Base-by-base conservation (phyloP, 1,140 invertebrate species). In the Apocrypta bakeri region DNA sequence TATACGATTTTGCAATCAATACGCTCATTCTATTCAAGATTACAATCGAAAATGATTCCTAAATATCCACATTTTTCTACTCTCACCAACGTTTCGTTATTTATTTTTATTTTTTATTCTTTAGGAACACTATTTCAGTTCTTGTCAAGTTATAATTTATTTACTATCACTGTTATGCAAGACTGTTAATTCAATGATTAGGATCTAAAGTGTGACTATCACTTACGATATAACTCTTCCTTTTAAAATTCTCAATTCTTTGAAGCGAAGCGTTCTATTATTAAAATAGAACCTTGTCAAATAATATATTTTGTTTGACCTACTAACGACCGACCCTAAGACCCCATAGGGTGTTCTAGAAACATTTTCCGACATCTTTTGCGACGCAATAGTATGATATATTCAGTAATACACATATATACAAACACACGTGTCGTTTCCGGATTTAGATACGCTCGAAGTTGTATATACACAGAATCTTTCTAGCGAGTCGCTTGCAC, bases 281-380 rank as follows among this genome's bases (percentile, higher is more conserved):
- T 17, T 6, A 6, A 17, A 56, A 56, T 56, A 21, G 48, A 56
- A 56, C n/a, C 21, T 3, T 56, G 6, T 48, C 42, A 17, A 48
- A 24, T 64, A 27, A 9, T 24, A 27, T 66, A 74, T 42, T 73
- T n/a, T n/a, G 42, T 75, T 75, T 75, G 72, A 66, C 63, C 72
- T 24, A 40, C 17, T 31, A 76, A 24, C 64, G 37, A 17, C 31
- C 61, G 37, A 61, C 29, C 25, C 9, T 82, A 7, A 40, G 73
- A 75, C 73, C 80, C 73, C 80, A 76, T 69, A 37, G 64, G 40
- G 64, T 25, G 61, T 81, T 71, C 14, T 71, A 27, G 73, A 80
- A 74, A 12, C 63, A 12, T 17, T 79, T 40, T 48, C 63, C 31
- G 68, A 33, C 29, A 14, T 11, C 31, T 31, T 21, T 7, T 31